Evolutionary conservation across 2,888 invertebrate species (phyloP), one percentile per base, ranked within the genome.

Genomic region (Cosmopolites sordidus): DNA sequence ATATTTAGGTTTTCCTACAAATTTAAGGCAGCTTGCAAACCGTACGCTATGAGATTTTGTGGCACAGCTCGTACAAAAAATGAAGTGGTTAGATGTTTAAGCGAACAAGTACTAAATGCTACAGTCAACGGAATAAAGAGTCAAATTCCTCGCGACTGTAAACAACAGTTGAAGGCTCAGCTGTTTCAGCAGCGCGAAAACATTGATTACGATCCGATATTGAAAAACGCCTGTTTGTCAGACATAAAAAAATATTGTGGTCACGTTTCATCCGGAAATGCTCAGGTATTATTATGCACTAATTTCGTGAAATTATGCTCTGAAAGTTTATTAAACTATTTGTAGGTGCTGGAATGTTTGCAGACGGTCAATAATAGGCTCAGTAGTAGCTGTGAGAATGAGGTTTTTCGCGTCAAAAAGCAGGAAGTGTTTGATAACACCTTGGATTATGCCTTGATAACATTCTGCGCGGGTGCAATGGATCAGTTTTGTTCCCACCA

Each of bases 11-110:
- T 59, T 48, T 59, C 59, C 4, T 89, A 87, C 66, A 92, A 92
- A 73, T 98, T 99, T 73, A 94, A 96, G 75, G 85, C 94, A 71
- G 91, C 94, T 0, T 99, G 98, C 67, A 88, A 88, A 64, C 82
- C 84, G 1, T 85, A 88, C 71, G 93, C 93, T 0, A 62, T 80
- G 49, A 77, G 83, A 58, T 82, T 81, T 68, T 85, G 86, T 72
- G 79, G 79, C 6, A 81, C 80, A 59, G 84, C 88, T 38, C 84
- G 81, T 68, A 86, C 86, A 0, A 90, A 89, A 72, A 83, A 80
- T 55, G 87, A 91, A 64, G 92, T 92, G 3, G 86, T 95, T 11
- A 79, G 81, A 47, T 96, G 95, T 71, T 76, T 95, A 57, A 96
- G 96, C 75, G 89, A 92, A 72, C 87, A 89, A 58, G 87, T 96